Conservation (phyloP, 1,140 invertebrate species). For the Charaxes varanes region DNA sequence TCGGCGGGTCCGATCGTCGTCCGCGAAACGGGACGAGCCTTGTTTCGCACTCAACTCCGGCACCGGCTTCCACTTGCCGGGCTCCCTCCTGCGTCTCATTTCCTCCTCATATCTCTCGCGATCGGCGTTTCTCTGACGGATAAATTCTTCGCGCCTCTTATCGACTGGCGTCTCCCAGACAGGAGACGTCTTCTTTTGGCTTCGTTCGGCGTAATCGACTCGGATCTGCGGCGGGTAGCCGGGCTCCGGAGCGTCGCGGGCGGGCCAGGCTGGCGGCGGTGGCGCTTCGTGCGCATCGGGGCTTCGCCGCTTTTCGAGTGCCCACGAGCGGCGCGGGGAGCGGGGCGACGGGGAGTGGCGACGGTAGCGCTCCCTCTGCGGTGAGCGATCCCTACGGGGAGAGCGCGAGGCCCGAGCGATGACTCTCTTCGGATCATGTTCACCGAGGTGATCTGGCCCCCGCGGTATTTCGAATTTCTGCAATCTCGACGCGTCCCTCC, state of each 20-base stretch:
- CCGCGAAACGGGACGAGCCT: constrained; percentile 2
- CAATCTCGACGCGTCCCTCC: constrained; percentile 25
- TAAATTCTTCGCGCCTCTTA: constrained; percentile 14
- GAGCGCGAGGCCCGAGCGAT: constrained; percentile 38
- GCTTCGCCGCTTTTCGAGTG: constrained; percentile 50
- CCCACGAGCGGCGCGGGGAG: constrained; percentile 56
- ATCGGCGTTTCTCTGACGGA: constrained; percentile 2
- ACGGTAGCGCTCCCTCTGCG: constrained; percentile 38
- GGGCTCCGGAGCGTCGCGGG: constrained; percentile 19
- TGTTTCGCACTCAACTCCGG: constrained; percentile 11
- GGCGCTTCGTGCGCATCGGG: constrained; percentile 40
- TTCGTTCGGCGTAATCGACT: constrained; percentile 16
- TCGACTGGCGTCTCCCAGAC: constrained; percentile 22
- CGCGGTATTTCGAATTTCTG: constrained; percentile 30
- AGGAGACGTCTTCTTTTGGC: constrained; percentile 13
- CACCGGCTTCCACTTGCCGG: constrained; percentile 17
- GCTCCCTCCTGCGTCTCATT: constrained; percentile 5
- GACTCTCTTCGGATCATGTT: constrained; percentile 21
- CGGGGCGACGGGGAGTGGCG: constrained; percentile 46
- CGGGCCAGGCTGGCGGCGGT: constrained; percentile 51
- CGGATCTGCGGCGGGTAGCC: constrained; percentile 19
- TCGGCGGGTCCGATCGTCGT: constrained; percentile 7
- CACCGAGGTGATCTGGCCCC: constrained; percentile 21
- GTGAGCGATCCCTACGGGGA: constrained; percentile 46
- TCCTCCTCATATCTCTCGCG: constrained; percentile 16